phyloP scores from a whole-genome alignment of 2,797 vertebrate species.

The Enteromius treurensis region DNA sequence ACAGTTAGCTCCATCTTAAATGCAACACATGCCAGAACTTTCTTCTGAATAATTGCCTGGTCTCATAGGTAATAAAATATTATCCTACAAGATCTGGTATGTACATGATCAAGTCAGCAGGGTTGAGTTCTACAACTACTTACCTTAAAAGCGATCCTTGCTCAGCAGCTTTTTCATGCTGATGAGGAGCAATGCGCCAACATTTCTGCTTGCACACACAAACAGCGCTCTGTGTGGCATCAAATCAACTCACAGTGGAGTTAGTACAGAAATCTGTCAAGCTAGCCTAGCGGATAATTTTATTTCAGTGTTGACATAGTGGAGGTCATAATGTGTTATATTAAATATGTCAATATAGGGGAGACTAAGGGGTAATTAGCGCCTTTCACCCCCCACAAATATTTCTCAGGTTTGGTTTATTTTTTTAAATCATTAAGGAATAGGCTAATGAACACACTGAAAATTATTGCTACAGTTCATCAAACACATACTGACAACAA shows the following conservation, averaged over 20 bases:
- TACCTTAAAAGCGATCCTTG: constrained; percentile 46
- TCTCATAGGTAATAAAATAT: constrained; percentile 24
- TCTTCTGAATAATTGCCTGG: not conserved
- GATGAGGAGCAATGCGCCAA: constrained; percentile 57
- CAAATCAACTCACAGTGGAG: constrained; percentile 64
- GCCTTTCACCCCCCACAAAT: not conserved
- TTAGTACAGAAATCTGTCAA: constrained; percentile 62
- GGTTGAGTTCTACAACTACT: constrained; percentile 7
- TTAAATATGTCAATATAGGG: not conserved
- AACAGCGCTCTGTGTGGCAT: constrained; percentile 60
- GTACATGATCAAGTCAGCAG: constrained; percentile 2
- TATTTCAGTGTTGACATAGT: constrained; percentile 5
- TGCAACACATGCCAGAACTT: not conserved
- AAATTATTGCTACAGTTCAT: not conserved
- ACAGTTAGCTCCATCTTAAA: not conserved
- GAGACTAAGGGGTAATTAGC: not conserved
- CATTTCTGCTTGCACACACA: constrained; percentile 60
- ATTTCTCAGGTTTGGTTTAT: not conserved
- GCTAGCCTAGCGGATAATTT: not conserved
- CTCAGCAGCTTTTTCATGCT: constrained; percentile 72
- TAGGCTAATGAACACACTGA: not conserved
- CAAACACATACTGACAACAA: not conserved
- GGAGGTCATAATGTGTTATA: not conserved
- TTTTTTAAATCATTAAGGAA: not conserved
- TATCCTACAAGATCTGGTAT: not conserved